phyloP scores from a whole-genome alignment of 1,140 invertebrate genomes.

The Drosophila willistoni region DNA sequence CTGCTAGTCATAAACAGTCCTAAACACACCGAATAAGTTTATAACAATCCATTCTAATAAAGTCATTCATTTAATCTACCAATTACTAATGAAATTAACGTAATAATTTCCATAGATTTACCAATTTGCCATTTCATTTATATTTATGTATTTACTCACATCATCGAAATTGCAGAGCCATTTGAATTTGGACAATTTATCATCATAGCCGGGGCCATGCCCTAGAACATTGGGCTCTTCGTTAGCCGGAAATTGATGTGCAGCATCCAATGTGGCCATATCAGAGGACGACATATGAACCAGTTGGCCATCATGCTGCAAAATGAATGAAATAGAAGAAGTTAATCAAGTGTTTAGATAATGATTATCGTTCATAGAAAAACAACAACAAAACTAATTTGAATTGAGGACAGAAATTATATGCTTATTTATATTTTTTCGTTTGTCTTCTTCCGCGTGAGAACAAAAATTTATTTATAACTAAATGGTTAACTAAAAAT shows the following conservation, averaged over 20 bases:
- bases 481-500: slow-evolving; percentile 35
- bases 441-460: slow-evolving; percentile 43
- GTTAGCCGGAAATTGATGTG: slow-evolving; percentile 79
- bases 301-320: slow-evolving; percentile 65
- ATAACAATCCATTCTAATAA: no score
- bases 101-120: slow-evolving; percentile 49
- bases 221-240: slow-evolving; percentile 79
- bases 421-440: background rate
- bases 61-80: no score
- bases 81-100: no score
- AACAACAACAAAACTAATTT: slow-evolving; percentile 41
- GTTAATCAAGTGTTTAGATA: slow-evolving; percentile 9
- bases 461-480: slow-evolving; percentile 25
- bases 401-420: slow-evolving; percentile 43
- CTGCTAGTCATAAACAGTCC: no score
- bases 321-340: slow-evolving; percentile 1
- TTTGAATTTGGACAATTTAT: slow-evolving; percentile 66
- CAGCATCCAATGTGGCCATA: slow-evolving; percentile 38
- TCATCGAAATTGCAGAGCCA: slow-evolving; percentile 79
- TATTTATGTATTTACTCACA: slow-evolving; percentile 54
- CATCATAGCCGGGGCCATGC: slow-evolving; percentile 71
- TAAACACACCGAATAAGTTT: no score
- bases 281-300: slow-evolving; percentile 40
- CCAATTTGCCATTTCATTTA: background rate
- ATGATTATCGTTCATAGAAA: background rate